phyloP scores from a whole-genome alignment of 2,113 vertebrate genomes.

The Neolamprologus devosi region DNA sequence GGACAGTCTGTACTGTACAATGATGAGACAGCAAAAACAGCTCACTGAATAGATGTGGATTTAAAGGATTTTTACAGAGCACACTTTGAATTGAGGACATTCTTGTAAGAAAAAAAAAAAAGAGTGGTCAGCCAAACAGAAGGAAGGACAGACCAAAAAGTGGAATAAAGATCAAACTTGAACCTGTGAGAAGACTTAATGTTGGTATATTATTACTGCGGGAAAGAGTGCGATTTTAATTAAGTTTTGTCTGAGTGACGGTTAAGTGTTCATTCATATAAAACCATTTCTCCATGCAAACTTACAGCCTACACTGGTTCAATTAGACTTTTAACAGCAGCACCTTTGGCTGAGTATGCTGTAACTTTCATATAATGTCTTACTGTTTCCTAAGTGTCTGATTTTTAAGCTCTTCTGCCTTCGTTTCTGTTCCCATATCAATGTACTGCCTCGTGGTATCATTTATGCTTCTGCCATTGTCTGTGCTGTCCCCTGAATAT shows the following conservation, averaged over 20 bases:
- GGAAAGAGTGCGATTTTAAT: neutral
- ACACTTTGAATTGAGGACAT: conserved; percentile 18
- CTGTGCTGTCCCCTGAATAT: neutral
- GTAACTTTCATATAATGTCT: neutral
- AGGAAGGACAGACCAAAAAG: neutral
- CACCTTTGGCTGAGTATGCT: neutral
- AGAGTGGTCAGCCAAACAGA: neutral
- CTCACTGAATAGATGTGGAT: conserved; percentile 35
- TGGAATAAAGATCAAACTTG: conserved; percentile 13
- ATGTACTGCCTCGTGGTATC: neutral
- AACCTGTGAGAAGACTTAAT: neutral
- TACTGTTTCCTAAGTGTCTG: neutral
- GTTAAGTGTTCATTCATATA: neutral
- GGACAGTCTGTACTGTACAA: conserved; percentile 29
- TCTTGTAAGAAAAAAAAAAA: neutral
- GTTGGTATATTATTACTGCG: neutral
- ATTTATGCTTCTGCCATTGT: neutral
- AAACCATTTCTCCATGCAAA: neutral
- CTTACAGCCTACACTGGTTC: neutral
- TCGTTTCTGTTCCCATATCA: neutral
- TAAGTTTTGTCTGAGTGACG: neutral
- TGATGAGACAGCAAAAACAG: conserved; percentile 61
- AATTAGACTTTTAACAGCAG: neutral
- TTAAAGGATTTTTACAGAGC: conserved; percentile 37
- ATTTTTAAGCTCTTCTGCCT: neutral